Base-by-base conservation (phyloP, 2,888 invertebrate species). In the Rhorus exstirpatorius region DNA sequence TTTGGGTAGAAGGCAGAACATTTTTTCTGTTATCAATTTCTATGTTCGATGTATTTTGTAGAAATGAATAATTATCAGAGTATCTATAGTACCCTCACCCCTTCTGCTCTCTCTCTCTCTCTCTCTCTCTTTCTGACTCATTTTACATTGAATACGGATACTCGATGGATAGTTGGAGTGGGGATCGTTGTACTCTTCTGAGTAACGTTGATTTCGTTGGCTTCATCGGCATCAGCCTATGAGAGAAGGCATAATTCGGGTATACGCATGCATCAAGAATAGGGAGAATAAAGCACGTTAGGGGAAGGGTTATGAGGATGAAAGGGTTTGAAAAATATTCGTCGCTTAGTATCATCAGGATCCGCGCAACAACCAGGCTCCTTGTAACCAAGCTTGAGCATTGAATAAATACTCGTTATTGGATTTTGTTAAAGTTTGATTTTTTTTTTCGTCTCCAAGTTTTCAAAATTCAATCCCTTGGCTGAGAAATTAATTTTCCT, bases 211-310 rank as follows among this genome's bases (percentile, higher is more conserved):
- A 65, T 46, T 61, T 65, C 24, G 70, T 65, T 60, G 67, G 70
- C 53, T 53, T 51, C 65, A 24, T 70, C 65, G 26, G 44, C 19
- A 41, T 79, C 58, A 19, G 12, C 82, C 82, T 79, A 79, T 75
- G 70, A 70, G 67, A 58, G 58, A 26, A 58, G 65, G 70, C 65
- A 63, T 35, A n/a, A 65, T 35, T 70, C 79, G 79, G 82, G 82
- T 82, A 71, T 38, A 65, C 12, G 58, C 31, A 49, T 58, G 38
- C 19, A 41, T 63, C 41, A 31, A 78, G 53, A 41, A 74, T 35
- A 44, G 67, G 17, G 51, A 14, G 35, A 68, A 41, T 14, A 14
- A 38, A 41, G 12, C n/a, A 21, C 17, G 41, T 51, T 31, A 63
- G 70, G 63, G 78, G 63, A 78, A 55, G 65, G 70, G 49, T 65